A percentile compares a stretch with the other conserved stretches of the same genome.
phyloP scores from a whole-genome alignment of 2,113 vertebrate species.

The Psilopogon haemacephalus region DNA sequence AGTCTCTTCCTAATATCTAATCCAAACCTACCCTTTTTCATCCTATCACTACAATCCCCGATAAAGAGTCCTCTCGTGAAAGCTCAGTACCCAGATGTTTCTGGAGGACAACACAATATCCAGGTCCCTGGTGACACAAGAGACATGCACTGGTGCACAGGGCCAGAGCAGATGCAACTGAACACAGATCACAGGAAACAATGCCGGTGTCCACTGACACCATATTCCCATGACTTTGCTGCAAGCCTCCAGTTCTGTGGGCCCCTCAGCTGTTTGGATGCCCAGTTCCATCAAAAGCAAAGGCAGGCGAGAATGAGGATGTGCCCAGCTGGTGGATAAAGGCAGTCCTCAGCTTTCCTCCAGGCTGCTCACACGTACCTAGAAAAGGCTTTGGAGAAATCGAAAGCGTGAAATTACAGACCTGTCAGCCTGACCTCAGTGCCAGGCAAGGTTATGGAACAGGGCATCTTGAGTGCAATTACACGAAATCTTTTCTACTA shows the following conservation, averaged over 20 bases:
- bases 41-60: no score
- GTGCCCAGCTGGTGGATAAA: neutral
- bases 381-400: neutral
- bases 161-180: neutral
- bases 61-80: neutral
- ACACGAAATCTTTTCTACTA: no score
- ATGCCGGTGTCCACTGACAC: neutral
- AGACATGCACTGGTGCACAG: accelerated
- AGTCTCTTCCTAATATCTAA: no score
- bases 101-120: neutral
- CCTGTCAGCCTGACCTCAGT: no score
- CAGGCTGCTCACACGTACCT: accelerated
- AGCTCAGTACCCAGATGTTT: neutral
- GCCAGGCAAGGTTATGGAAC: no score
- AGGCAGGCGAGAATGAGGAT: neutral
- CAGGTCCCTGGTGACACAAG: neutral
- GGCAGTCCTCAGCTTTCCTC: neutral
- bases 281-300: neutral
- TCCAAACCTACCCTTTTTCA: no score
- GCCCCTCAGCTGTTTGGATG: neutral
- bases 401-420: no score
- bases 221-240: neutral
- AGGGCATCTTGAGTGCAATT: no score
- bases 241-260: neutral
- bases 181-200: neutral